Percentiles rank a stretch among this genome's conserved stretches.
phyloP scores from a whole-genome alignment of 2,113 vertebrate genomes.

The Pipra filicauda region DNA sequence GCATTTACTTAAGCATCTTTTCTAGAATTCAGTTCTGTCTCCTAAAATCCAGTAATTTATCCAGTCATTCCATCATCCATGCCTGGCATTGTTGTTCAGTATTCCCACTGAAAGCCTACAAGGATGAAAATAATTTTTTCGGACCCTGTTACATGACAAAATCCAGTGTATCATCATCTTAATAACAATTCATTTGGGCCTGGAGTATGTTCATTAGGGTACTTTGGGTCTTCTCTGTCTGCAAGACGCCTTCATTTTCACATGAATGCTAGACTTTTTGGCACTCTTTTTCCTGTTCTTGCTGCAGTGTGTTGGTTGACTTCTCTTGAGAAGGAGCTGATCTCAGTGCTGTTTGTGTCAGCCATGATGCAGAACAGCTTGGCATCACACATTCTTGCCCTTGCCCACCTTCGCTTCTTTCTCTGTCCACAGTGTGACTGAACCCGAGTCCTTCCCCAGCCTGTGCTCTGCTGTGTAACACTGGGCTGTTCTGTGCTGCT shows the following conservation, averaged over 20 bases:
- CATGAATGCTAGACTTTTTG: background rate
- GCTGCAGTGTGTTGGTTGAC: background rate
- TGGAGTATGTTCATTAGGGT: background rate
- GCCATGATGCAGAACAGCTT: background rate
- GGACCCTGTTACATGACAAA: background rate
- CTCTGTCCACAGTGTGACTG: background rate
- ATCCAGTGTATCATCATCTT: background rate
- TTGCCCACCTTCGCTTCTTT: background rate
- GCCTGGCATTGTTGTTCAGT: background rate
- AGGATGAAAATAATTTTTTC: background rate
- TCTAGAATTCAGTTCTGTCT: background rate
- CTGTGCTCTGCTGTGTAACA: accelerated
- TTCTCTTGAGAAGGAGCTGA: background rate
- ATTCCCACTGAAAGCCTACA: background rate
- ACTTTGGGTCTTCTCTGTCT: background rate
- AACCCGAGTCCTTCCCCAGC: accelerated
- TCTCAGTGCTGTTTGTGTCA: background rate
- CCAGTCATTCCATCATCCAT: background rate
- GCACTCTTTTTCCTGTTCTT: background rate
- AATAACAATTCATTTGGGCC: background rate
- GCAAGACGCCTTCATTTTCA: background rate
- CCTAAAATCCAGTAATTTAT: background rate
- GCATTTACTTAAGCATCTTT: background rate
- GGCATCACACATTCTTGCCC: background rate
- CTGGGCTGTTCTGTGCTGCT: background rate